phyloP scores from a whole-genome alignment of 2,888 invertebrate species.

The Brachylomia viminalis region DNA sequence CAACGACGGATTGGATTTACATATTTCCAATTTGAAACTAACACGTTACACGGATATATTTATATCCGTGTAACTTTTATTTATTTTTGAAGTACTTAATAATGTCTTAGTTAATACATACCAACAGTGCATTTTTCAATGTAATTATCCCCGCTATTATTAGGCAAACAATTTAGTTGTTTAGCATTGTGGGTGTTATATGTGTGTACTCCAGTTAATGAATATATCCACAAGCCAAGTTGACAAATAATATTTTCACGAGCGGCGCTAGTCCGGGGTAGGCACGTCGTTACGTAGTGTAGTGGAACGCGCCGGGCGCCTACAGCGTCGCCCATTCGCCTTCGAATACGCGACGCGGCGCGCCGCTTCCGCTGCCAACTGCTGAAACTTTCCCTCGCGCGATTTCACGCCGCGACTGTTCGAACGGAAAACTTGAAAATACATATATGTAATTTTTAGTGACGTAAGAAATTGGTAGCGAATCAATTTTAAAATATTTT shows the following conservation, averaged over 20 bases:
- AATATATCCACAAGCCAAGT: slow-evolving; percentile 68
- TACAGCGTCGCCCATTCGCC: slow-evolving; percentile 78
- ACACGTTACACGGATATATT: too few relatives aligned
- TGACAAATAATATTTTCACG: slow-evolving; percentile 70
- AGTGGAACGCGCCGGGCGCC: slow-evolving; percentile 53
- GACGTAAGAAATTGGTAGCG: background rate
- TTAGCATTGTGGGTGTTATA: slow-evolving; percentile 64
- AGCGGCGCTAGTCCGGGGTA: slow-evolving; percentile 67
- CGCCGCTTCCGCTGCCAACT: slow-evolving; percentile 73
- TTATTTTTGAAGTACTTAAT: background rate
- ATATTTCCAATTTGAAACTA: background rate
- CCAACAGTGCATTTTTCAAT: slow-evolving; percentile 18
- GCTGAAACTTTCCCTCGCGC: slow-evolving; percentile 81
- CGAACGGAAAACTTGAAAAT: slow-evolving; percentile 51
- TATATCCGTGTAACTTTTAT: background rate
- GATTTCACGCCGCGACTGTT: slow-evolving; percentile 58
- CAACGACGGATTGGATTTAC: background rate
- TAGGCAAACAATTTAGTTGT: slow-evolving; percentile 62
- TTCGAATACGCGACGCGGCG: slow-evolving; percentile 78
- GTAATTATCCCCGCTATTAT: slow-evolving; percentile 41
- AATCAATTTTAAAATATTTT: background rate
- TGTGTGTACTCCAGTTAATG: slow-evolving; percentile 69
- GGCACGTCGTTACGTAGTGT: slow-evolving; percentile 60
- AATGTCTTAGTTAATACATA: background rate
- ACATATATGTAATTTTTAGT: slow-evolving; percentile 9